phyloP scores from a whole-genome alignment of 2,113 vertebrate genomes.

The Gyps fulvus region DNA sequence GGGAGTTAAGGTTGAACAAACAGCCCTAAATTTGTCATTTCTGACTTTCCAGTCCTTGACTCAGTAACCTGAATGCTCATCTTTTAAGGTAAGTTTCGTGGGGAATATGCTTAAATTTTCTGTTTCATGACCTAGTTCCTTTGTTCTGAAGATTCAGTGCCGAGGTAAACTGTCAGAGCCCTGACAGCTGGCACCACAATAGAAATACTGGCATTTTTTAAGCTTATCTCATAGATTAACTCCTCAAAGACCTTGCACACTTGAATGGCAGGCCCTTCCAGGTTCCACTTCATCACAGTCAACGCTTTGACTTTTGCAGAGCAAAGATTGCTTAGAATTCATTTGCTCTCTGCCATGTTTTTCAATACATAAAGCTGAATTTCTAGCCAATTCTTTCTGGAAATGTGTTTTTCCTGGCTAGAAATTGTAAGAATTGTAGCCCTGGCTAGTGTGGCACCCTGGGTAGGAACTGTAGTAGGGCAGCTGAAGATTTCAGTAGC shows the following conservation, averaged over 20 bases:
- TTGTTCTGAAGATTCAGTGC: constrained; percentile 47
- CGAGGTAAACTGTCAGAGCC: constrained; percentile 30
- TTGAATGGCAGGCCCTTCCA: constrained; percentile 34
- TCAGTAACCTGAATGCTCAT: not conserved
- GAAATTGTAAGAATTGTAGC: not conserved
- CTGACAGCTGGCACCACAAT: constrained; percentile 49
- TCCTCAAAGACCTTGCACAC: constrained; percentile 34
- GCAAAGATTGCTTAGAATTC: not conserved
- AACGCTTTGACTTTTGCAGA: not conserved
- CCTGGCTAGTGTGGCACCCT: not conserved
- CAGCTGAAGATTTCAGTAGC: not conserved
- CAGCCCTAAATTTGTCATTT: not conserved
- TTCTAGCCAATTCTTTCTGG: not conserved
- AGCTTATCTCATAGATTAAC: constrained; percentile 50
- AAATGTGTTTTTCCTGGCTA: not conserved
- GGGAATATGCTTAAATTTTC: constrained; percentile 37
- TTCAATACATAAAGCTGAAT: not conserved
- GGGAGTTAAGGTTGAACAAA: not conserved
- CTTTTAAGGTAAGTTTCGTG: not conserved
- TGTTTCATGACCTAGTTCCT: constrained; percentile 50
- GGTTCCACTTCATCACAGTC: constrained; percentile 20
- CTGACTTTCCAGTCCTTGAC: not conserved
- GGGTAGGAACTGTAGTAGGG: not conserved
- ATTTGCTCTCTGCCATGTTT: not conserved
- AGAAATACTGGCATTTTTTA: constrained; percentile 5